Evolutionary conservation across 2,797 vertebrate species (phyloP).

Genomic region (Enteromius afrohamiltoni): DNA sequence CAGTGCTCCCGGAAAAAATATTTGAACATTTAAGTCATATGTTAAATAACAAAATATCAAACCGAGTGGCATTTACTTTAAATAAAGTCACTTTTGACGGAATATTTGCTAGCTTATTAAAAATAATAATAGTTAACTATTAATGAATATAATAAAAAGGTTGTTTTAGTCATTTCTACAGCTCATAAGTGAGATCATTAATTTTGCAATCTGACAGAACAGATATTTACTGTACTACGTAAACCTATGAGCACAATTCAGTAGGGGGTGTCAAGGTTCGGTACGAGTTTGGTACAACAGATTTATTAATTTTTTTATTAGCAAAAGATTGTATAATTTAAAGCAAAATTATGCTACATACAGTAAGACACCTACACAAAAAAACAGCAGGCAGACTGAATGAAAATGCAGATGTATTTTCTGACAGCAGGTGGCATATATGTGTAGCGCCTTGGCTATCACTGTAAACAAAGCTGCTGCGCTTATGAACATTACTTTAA

Average conservation of each 20-base stretch:
- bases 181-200: background rate
- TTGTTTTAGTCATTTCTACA: background rate
- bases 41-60: background rate
- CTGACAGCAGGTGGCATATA: background rate
- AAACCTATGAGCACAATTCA: background rate
- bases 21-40: background rate
- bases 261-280: background rate
- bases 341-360: background rate
- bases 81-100: background rate
- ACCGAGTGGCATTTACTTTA: background rate
- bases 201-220: background rate
- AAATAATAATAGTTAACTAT: background rate
- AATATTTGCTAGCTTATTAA: background rate
- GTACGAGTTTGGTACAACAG: background rate
- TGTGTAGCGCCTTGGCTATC: background rate
- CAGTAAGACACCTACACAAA: background rate
- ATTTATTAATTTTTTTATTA: background rate
- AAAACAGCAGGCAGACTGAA: background rate
- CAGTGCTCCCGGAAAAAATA: conserved; percentile 24
- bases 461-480: background rate
- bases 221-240: background rate
- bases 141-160: background rate
- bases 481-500: background rate
- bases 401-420: background rate
- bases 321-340: background rate